These are phyloP conservation scores for Selenia dentaria DNA, from an alignment of 2,888 invertebrate species.

Conservation along the genomic window DNA sequence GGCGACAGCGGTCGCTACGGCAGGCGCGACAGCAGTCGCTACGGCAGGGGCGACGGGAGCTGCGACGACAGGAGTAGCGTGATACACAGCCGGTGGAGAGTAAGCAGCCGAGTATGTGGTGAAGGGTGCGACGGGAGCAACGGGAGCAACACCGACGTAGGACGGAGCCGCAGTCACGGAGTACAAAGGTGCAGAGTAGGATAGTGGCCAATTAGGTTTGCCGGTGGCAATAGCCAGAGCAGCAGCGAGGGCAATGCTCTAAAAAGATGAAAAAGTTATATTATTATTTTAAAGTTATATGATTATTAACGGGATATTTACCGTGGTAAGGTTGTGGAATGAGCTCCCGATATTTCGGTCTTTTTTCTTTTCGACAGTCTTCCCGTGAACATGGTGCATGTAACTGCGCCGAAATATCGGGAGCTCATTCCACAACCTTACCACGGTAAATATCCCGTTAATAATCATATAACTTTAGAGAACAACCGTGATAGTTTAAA, in stretches of 20 bases:
- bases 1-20: slow-evolving; percentile 1
- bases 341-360: too few relatives aligned
- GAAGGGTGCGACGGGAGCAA: slow-evolving; percentile 7
- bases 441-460: too few relatives aligned
- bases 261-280: slow-evolving; percentile 26
- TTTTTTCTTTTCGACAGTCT: too few relatives aligned
- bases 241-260: slow-evolving; percentile 46
- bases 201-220: slow-evolving; percentile 42
- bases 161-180: slow-evolving; percentile 8
- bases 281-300: too few relatives aligned
- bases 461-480: too few relatives aligned
- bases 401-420: too few relatives aligned
- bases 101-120: slow-evolving; percentile 1
- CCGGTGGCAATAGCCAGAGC: slow-evolving; percentile 59
- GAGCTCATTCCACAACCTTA: too few relatives aligned
- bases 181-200: slow-evolving; percentile 8
- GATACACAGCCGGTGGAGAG: slow-evolving; percentile 5
- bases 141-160: slow-evolving; percentile 14
- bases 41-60: slow-evolving; percentile 5
- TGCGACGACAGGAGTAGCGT: background rate
- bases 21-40: slow-evolving; percentile 2
- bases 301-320: too few relatives aligned
- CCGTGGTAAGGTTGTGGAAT: too few relatives aligned
- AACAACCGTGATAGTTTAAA: too few relatives aligned
- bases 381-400: too few relatives aligned